These are phyloP conservation scores for Helicorthomorpha holstii DNA, from an alignment of 1,140 invertebrate species.

Conservation along the genomic window DNA sequence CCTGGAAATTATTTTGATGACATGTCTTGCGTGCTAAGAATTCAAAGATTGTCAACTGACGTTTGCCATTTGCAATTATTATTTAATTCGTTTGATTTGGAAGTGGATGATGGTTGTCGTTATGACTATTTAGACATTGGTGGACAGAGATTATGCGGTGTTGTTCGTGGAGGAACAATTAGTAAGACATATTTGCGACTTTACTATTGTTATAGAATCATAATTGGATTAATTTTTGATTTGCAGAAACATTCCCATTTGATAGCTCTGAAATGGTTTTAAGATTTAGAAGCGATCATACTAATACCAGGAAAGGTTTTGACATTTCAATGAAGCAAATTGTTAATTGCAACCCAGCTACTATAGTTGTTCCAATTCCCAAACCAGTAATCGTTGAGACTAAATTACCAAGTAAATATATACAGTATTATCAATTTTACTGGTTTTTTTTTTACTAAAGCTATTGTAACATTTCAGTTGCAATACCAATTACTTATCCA, in stretches of 20 bases:
- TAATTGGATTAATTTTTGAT: not conserved
- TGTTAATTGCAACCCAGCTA: conserved; percentile 8
- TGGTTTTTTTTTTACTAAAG: not conserved
- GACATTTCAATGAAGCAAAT: conserved; percentile 14
- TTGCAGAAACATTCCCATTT: not conserved
- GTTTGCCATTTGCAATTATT: conserved; percentile 17
- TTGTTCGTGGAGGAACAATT: conserved; percentile 7
- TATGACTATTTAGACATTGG: conserved; percentile 18
- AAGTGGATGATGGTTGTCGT: conserved; percentile 15
- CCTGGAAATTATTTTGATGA: conserved; percentile 12
- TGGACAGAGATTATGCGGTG: conserved; percentile 14
- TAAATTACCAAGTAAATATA: not conserved
- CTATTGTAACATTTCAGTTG: not conserved
- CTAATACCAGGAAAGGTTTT: conserved; percentile 13
- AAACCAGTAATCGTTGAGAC: not conserved
- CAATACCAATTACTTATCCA: not conserved
- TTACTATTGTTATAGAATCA: not conserved
- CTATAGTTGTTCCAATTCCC: not conserved
- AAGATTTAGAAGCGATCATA: conserved; percentile 14
- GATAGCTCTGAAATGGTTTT: conserved; percentile 7
- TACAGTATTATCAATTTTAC: not conserved
- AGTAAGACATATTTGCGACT: conserved; percentile 7
- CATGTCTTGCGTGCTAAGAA: conserved; percentile 11
- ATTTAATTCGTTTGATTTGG: conserved; percentile 16
- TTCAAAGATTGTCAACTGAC: conserved; percentile 3